phyloP scores from a whole-genome alignment of 2,113 vertebrate species.

The Brachionichthys hirsutus region DNA sequence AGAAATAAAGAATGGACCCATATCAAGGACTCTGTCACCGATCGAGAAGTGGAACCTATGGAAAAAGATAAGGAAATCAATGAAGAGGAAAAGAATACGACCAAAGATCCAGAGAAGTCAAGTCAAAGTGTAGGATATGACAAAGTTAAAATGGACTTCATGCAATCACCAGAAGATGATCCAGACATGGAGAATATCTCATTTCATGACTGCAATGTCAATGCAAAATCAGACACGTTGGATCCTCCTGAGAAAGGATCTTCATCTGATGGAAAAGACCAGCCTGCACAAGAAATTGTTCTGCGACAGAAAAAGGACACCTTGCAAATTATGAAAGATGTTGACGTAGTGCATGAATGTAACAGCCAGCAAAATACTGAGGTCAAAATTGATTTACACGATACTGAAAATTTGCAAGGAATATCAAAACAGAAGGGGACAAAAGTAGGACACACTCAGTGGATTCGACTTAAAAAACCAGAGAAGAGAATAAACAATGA shows the following conservation, averaged over 20 bases:
- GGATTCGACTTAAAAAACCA: too few relatives aligned
- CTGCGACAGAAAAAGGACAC: not conserved
- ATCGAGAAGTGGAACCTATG: not conserved
- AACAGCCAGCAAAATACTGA: not conserved
- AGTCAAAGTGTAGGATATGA: slow-evolving; percentile 12
- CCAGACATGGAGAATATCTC: slow-evolving; percentile 21
- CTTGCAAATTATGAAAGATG: slow-evolving; percentile 7
- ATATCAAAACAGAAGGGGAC: slow-evolving; percentile 46
- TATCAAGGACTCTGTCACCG: not conserved
- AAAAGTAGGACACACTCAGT: slow-evolving; percentile 54
- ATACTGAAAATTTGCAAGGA: slow-evolving; percentile 10
- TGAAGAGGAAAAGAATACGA: slow-evolving; percentile 2
- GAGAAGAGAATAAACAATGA: too few relatives aligned
- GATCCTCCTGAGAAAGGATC: slow-evolving; percentile 5
- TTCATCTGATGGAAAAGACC: slow-evolving; percentile 4
- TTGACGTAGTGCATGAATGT: not conserved
- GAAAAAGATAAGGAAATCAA: slow-evolving; percentile 7
- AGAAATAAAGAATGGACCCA: slow-evolving; percentile 37
- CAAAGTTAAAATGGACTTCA: slow-evolving; percentile 14
- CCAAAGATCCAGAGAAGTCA: slow-evolving; percentile 1
- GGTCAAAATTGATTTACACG: not conserved
- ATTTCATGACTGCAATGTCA: slow-evolving; percentile 10
- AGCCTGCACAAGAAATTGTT: not conserved
- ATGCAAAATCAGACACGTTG: not conserved
- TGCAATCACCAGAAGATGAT: slow-evolving; percentile 17